These are phyloP conservation scores for Megathymus violae DNA, from an alignment of 1,140 invertebrate species.

Conservation along the genomic window DNA sequence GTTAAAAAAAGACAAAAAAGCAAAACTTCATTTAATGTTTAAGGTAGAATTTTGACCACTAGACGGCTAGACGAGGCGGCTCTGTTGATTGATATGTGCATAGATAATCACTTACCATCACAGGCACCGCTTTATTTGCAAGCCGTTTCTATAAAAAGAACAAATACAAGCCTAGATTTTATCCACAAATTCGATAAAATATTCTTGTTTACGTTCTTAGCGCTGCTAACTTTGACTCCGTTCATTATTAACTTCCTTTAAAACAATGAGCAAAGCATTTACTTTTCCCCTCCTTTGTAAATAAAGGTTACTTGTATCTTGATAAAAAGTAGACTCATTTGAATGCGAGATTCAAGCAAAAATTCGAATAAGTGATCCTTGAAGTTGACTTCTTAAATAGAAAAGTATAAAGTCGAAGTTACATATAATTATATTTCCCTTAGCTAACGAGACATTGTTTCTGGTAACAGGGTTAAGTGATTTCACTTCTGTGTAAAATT, in stretches of 20 bases:
- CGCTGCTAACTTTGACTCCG: constrained; percentile 8
- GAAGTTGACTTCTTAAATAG: constrained; percentile 13
- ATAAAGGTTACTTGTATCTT: constrained; percentile 1
- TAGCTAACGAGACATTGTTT: background rate
- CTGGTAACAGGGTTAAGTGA: background rate
- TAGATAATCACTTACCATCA: no score
- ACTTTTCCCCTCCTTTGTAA: constrained; percentile 2
- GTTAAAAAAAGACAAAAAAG: no score
- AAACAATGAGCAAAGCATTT: constrained; percentile 11
- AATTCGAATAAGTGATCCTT: constrained; percentile 19
- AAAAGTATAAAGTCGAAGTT: constrained; percentile 22
- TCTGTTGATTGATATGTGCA: no score
- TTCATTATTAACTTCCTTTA: constrained; percentile 20
- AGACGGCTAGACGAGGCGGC: no score
- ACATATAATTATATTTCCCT: constrained; percentile 31
- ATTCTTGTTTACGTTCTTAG: background rate
- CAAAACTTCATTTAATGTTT: no score
- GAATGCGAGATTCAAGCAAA: constrained; percentile 6
- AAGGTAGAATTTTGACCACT: no score
- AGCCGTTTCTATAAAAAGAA: no score
- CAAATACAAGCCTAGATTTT: no score
- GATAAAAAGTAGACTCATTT: constrained; percentile 1
- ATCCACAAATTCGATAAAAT: no score
- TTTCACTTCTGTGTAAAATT: background rate
- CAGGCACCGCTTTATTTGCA: no score